Percentiles rank a stretch among this genome's conserved stretches.
Conservation (phyloP, 2,113 vertebrate species). For the Oncorhynchus nerka region DNA sequence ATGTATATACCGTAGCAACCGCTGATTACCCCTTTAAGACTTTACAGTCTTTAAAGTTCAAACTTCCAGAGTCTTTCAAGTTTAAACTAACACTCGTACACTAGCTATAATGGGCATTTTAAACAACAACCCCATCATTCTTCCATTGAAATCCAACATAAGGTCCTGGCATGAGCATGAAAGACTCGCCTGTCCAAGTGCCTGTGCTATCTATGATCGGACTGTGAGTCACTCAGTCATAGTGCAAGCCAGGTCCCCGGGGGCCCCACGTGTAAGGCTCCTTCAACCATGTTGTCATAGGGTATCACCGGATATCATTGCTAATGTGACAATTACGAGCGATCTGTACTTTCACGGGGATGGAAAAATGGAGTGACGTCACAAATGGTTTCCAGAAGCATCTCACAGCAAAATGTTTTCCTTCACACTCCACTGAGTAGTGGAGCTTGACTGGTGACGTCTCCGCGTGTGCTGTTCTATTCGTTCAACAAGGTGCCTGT, state of each 20-base stretch:
- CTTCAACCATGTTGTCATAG: background rate
- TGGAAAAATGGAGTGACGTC: constrained; percentile 19
- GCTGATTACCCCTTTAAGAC: constrained; percentile 25
- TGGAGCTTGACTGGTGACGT: constrained; percentile 2
- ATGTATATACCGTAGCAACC: too few relatives aligned
- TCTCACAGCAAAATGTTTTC: background rate
- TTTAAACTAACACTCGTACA: too few relatives aligned
- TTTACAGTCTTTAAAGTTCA: background rate
- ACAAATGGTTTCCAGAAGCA: constrained; percentile 2
- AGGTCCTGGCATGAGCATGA: constrained; percentile 10
- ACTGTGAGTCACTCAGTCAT: constrained; percentile 6
- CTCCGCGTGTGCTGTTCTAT: constrained; percentile 4
- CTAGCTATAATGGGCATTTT: background rate
- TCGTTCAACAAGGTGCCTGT: background rate
- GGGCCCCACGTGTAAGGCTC: constrained; percentile 2
- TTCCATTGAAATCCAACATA: background rate
- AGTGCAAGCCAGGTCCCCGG: constrained; percentile 5
- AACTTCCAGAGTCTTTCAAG: background rate
- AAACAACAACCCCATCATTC: background rate
- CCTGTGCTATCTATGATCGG: background rate
- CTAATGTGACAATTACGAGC: constrained; percentile 20
- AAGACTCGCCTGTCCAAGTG: constrained; percentile 1
- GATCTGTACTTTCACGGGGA: constrained; percentile 15
- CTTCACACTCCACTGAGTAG: constrained; percentile 5
- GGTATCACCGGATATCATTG: background rate